Conservation (phyloP, 2,113 vertebrate genomes). For the Leuciscus idus region DNA sequence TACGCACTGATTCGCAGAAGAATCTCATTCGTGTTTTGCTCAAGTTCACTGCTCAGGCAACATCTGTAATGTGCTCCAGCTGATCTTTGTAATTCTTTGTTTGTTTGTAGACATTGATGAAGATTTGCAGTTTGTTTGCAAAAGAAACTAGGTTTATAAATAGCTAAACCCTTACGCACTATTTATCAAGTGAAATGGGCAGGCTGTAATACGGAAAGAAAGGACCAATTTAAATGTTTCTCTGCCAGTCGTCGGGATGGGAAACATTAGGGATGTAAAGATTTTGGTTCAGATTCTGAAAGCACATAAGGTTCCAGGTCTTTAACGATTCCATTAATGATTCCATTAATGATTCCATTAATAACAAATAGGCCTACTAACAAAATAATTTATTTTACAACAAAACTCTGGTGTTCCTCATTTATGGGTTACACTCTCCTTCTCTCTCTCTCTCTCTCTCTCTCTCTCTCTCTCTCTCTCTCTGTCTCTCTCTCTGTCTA, state of each 20-base stretch:
- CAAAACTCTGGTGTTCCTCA: not conserved
- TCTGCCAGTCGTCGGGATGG: not conserved
- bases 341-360: not conserved
- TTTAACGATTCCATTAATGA: not conserved
- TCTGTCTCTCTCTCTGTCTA: too few relatives aligned
- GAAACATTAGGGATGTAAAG: not conserved
- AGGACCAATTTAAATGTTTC: slow-evolving; percentile 16
- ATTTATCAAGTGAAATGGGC: slow-evolving; percentile 11
- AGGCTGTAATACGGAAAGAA: slow-evolving; percentile 8
- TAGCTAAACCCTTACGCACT: not conserved
- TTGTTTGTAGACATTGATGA: not conserved
- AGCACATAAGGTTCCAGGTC: not conserved
- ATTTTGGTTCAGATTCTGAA: not conserved
- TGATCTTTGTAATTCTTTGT: not conserved
- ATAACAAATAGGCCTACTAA: not conserved
- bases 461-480: too few relatives aligned
- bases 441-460: too few relatives aligned
- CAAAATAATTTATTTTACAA: not conserved
- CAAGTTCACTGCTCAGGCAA: slow-evolving; percentile 8
- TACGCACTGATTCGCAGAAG: not conserved
- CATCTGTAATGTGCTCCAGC: not conserved
- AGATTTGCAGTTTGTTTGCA: slow-evolving; percentile 6
- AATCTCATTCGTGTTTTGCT: not conserved
- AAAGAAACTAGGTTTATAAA: not conserved
- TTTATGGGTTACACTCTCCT: too few relatives aligned